Evolutionary conservation across 2,797 vertebrate species (phyloP).

Genomic region (Sebastes oblongus): DNA sequence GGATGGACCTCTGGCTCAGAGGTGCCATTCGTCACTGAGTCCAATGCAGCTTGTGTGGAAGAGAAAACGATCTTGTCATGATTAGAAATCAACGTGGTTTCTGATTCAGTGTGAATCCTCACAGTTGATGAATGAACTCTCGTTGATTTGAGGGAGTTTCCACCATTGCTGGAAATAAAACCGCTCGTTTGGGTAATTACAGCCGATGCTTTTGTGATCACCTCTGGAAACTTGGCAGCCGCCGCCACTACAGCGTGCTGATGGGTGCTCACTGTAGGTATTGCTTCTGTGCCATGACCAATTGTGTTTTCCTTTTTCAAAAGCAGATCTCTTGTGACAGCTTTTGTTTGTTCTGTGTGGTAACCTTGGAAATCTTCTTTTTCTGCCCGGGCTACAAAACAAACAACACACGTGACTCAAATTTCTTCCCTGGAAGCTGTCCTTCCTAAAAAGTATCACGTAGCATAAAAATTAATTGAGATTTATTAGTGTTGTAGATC

Average conservation of each 20-base stretch:
- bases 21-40: constrained; percentile 61
- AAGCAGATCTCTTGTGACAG: constrained; percentile 57
- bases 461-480: not conserved
- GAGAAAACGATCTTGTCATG: constrained; percentile 49
- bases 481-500: not conserved
- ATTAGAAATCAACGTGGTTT: constrained; percentile 56
- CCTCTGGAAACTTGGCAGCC: constrained; percentile 45
- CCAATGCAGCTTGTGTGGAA: constrained; percentile 35
- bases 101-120: constrained; percentile 28
- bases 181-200: constrained; percentile 18
- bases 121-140: constrained; percentile 13
- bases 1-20: constrained; percentile 47
- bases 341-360: constrained; percentile 50
- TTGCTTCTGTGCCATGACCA: constrained; percentile 45
- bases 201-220: not conserved
- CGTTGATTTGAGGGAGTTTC: constrained; percentile 16
- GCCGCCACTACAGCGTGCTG: constrained; percentile 11
- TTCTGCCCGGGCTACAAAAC: constrained; percentile 38
- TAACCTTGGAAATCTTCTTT: constrained; percentile 60
- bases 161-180: constrained; percentile 36
- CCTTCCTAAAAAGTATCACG: not conserved
- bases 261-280: constrained; percentile 46
- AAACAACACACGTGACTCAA: constrained; percentile 30
- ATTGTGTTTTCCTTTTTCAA: constrained; percentile 44
- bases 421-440: not conserved